phyloP scores from a whole-genome alignment of 2,888 invertebrate species.

The Gortyna flavago region DNA sequence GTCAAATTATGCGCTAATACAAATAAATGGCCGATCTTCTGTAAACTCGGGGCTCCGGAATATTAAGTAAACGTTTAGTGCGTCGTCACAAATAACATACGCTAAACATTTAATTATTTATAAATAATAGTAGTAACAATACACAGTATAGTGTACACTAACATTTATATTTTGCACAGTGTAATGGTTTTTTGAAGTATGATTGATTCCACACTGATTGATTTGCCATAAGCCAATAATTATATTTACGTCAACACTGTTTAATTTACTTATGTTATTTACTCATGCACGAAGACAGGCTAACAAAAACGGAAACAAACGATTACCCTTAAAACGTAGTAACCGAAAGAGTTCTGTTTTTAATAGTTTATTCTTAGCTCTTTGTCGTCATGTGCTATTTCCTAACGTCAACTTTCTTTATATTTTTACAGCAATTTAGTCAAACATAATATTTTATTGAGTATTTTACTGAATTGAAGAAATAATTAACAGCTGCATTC shows the following conservation, averaged over 20 bases:
- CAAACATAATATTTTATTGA: constrained; percentile 33
- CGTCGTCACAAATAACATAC: constrained; percentile 30
- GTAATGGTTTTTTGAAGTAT: constrained; percentile 37
- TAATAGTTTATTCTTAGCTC: constrained; percentile 6
- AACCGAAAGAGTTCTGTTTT: constrained; percentile 7
- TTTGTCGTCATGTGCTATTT: not conserved
- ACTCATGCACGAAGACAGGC: constrained; percentile 6
- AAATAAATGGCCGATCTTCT: constrained; percentile 31
- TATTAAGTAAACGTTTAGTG: constrained; percentile 17
- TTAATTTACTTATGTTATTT: constrained; percentile 28
- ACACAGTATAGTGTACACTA: constrained; percentile 42
- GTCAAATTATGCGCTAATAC: constrained; percentile 15
- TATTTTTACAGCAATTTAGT: constrained; percentile 42
- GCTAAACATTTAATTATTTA: constrained; percentile 27
- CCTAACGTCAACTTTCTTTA: not conserved
- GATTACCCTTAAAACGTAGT: constrained; percentile 17
- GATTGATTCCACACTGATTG: constrained; percentile 26
- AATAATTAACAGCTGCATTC: not conserved
- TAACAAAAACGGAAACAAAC: constrained; percentile 20
- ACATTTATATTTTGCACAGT: constrained; percentile 48
- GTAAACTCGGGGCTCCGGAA: constrained; percentile 41
- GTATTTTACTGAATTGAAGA: constrained; percentile 59
- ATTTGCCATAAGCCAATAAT: constrained; percentile 37
- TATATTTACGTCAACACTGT: constrained; percentile 35
- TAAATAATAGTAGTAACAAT: constrained; percentile 56